phyloP scores from a whole-genome alignment of 2,888 invertebrate genomes.

The Antheraea assamensis region DNA sequence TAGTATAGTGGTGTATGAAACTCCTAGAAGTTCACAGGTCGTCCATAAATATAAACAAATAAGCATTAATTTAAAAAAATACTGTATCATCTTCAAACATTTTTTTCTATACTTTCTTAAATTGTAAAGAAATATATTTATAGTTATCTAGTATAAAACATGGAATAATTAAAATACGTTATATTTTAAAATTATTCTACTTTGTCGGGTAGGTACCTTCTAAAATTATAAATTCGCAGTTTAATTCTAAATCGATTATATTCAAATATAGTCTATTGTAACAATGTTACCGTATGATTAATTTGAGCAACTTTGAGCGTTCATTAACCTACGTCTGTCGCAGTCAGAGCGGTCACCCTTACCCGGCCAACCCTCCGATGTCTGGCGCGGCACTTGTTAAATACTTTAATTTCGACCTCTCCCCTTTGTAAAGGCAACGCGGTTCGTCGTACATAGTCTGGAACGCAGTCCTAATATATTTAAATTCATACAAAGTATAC shows the following conservation, averaged over 20 bases:
- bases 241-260: not conserved
- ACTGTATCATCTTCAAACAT: no score
- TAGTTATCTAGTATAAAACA: no score
- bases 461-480: not conserved
- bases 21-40: no score
- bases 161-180: not conserved
- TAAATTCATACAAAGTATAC: not conserved
- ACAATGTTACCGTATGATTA: not conserved
- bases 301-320: constrained; percentile 28
- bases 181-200: not conserved
- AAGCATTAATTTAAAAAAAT: no score
- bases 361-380: constrained; percentile 47
- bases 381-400: constrained; percentile 40
- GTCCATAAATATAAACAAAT: no score
- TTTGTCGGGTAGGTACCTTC: not conserved
- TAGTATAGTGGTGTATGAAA: no score
- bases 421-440: constrained; percentile 47
- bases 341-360: constrained; percentile 45
- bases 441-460: not conserved
- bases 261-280: not conserved
- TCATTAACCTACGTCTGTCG: constrained; percentile 49
- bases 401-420: constrained; percentile 57
- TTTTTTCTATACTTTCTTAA: no score
- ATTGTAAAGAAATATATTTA: no score
- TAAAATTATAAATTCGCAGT: not conserved